Base-by-base conservation (phyloP, 2,888 invertebrate species). In the Gryllus longicercus region DNA sequence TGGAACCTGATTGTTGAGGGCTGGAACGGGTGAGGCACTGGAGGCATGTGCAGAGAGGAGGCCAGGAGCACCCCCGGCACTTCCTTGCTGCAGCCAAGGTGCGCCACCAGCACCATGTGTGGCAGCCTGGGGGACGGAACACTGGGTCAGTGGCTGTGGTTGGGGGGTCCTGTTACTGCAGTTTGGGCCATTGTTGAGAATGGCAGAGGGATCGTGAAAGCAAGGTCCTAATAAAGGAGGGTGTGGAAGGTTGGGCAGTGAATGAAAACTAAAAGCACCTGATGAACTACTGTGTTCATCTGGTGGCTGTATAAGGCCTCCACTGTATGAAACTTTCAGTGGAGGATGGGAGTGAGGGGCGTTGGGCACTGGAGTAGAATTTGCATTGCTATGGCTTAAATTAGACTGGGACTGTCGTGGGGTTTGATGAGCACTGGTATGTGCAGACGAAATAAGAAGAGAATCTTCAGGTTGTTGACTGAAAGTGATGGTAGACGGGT, bases 1-100 rank as follows among this genome's bases (percentile, higher is more conserved):
- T 74, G 95, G 94, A 79, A 96, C 96, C 89, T 96, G 95, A 87
- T 96, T 96, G 87, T 96, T 96, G 76, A 96, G 89, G 0, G 93
- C 92, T 80, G 85, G 81, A 78, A 84, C 79, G 77, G 85, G 83
- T 10, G 77, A 74, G 76, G 75, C 38, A 25, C 23, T 21, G 75
- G 21, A 75, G 23, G 75, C 75, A 75, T 25, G 38, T 14, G 75
- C 23, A n/a, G 75, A 75, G 11, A 79, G 77, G 63, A 79, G 79
- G 75, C 79, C 79, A 50, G 75, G 75, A n/a, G 75, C 75, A 11
- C 63, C 76, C 79, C 79, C 79, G 21, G 76, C 21, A 50, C 63
- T 63, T 16, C 79, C 78, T 10, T 81, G 81, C 50, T 81, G 81
- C 78, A 80, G 74, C 80, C 80, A 81, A 25, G 77, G 80, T 50